Evolutionary conservation across 2,113 vertebrate species (phyloP), one percentile per base, ranked within the genome.

Genomic region (Chloropsis hardwickii): DNA sequence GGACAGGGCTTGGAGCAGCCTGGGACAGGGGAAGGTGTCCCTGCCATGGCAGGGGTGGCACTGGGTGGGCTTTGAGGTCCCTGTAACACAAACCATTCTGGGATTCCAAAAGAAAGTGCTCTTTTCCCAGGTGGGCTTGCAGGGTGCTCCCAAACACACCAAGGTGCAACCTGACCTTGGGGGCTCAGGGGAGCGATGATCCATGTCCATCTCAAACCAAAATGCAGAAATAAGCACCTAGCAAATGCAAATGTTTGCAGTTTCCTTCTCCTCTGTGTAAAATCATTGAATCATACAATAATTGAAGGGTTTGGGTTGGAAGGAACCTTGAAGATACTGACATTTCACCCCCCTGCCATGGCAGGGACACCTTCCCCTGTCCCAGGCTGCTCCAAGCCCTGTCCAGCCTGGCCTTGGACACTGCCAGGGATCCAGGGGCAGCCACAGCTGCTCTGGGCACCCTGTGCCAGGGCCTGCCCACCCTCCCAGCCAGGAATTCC

Each of bases 101-200:
- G 8, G n/a, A 79, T 17, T 12, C 19, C 14, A 11, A 4, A 53
- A 13, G 27, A 15, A 23, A 77, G 22, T 18, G 15, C 27, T 50
- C 61, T 19, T 10, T 16, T 37, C 21, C 57, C 27, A 33, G 31
- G 3, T 33, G 65, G 45, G 20, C 20, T 29, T 8, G 10, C 24
- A 82, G 31, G 15, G 33, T 10, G 14, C 50, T 44, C 33, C 18
- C 33, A 18, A 2, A 22, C 18, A 51, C 2, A 0, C 9, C 37
- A 12, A 19, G 62, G 27, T 10, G 18, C 17, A 60, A 3, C 8
- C 22, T 5, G 45, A 53, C 47, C 54, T 6, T 23, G 33, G 45
- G 27, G 54, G 33, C 33, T 12, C 15, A 5, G 33, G 10, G 6
- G 19, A 60, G 33, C 12, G 1, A 15, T 4, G 6, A 3, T 10